Percentiles rank a stretch among this genome's conserved stretches.
Conservation (phyloP, 2,797 vertebrate species). For the Carcharodon carcharias region DNA sequence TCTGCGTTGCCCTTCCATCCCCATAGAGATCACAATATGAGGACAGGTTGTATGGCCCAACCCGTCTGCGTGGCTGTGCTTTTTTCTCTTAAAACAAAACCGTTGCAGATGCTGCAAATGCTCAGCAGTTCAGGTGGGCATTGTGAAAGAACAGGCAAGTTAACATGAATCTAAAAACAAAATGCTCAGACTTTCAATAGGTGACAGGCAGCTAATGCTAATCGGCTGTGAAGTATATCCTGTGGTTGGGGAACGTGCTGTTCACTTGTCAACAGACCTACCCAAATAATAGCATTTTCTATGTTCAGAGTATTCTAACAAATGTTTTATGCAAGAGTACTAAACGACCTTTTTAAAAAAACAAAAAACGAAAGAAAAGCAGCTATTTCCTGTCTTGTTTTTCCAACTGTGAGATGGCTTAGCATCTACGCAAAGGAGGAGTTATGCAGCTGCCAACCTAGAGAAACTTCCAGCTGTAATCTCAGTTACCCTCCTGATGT, state of each 20-base stretch:
- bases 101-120: not conserved
- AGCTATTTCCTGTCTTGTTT: not conserved
- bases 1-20: too few relatives aligned
- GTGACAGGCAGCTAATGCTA: not conserved
- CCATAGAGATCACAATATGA: not conserved
- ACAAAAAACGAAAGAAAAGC: not conserved
- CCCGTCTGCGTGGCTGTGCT: not conserved
- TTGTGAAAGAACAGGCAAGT: not conserved
- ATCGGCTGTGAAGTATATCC: not conserved
- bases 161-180: not conserved
- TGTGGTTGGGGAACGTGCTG: not conserved
- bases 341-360: not conserved
- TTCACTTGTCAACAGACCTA: not conserved
- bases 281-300: not conserved
- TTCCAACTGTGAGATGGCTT: not conserved
- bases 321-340: not conserved
- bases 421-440: not conserved
- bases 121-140: not conserved
- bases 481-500: not conserved
- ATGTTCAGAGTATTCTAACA: not conserved
- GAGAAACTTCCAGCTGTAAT: not conserved
- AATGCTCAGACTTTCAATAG: not conserved
- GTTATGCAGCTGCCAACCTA: not conserved
- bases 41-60: not conserved
- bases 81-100: not conserved